Percentiles rank a stretch among this genome's conserved stretches.
These are phyloP conservation scores for Donacobius atricapilla DNA, from an alignment of 2,113 vertebrate species.

Conservation along the genomic window DNA sequence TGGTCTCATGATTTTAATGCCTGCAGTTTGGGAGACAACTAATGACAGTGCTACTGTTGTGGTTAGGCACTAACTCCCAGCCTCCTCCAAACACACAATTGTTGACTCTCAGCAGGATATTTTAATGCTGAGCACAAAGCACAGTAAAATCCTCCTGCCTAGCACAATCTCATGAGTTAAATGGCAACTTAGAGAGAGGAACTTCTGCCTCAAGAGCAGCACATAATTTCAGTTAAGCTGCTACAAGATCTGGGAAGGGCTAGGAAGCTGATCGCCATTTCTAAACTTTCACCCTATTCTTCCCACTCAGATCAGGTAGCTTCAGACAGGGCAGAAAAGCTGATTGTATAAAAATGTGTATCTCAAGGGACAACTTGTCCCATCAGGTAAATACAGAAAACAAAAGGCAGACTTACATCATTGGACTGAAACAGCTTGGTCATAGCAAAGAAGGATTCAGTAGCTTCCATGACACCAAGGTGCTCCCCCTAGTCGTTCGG, in stretches of 20 bases:
- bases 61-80: not conserved
- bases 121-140: not conserved
- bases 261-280: not conserved
- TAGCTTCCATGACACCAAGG: slow-evolving; percentile 94
- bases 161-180: not conserved
- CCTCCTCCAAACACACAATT: not conserved
- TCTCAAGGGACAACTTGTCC: not conserved
- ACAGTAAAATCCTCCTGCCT: not conserved
- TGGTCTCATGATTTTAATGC: not conserved
- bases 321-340: not conserved
- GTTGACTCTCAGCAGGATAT: not conserved
- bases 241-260: not conserved
- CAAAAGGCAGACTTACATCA: slow-evolving; percentile 79
- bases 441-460: slow-evolving; percentile 98
- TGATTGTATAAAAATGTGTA: not conserved
- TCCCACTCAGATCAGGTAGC: not conserved
- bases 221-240: not conserved
- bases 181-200: not conserved
- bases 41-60: not conserved
- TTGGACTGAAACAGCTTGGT: slow-evolving; percentile 97
- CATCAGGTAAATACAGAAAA: not conserved
- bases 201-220: not conserved
- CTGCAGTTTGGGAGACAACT: not conserved
- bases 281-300: not conserved
- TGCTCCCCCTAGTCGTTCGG: slow-evolving; percentile 85